A percentile compares a stretch with the other conserved stretches of the same genome.
Evolutionary conservation across 2,113 vertebrate species (phyloP).

Genomic region (cattle (Bos taurus)): DNA sequence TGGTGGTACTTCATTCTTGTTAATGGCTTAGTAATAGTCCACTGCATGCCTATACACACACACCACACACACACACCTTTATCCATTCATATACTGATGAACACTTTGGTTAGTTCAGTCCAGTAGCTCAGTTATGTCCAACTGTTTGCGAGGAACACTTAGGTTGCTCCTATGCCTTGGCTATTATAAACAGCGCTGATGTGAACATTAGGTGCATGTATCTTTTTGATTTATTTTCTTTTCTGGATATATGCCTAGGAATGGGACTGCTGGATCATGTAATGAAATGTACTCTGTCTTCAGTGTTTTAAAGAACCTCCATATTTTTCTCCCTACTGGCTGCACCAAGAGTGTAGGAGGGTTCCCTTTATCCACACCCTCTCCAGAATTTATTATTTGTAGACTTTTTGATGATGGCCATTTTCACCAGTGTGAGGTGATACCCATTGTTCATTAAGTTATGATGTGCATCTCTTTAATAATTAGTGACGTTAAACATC

Average conservation of each 20-base stretch:
- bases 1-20: not conserved
- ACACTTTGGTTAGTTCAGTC: not conserved
- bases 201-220: not conserved
- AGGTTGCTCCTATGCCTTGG: not conserved
- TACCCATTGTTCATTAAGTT: not conserved
- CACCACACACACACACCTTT: not conserved
- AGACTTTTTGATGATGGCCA: not conserved
- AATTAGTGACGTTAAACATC: not conserved
- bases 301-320: not conserved
- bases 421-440: not conserved
- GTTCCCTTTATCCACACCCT: not conserved
- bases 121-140: not conserved
- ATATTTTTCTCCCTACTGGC: not conserved
- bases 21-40: not conserved
- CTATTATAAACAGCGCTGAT: not conserved
- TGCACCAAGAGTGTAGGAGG: not conserved
- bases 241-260: not conserved
- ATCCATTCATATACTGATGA: not conserved
- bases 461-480: not conserved
- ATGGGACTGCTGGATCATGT: not conserved
- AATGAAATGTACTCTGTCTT: not conserved
- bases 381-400: not conserved
- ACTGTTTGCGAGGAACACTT: not conserved
- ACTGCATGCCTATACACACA: not conserved
- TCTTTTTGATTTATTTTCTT: not conserved